Evolutionary conservation across 2,888 invertebrate genomes (phyloP), one percentile per base, ranked within the genome.

Genomic region (Busseola fusca): DNA sequence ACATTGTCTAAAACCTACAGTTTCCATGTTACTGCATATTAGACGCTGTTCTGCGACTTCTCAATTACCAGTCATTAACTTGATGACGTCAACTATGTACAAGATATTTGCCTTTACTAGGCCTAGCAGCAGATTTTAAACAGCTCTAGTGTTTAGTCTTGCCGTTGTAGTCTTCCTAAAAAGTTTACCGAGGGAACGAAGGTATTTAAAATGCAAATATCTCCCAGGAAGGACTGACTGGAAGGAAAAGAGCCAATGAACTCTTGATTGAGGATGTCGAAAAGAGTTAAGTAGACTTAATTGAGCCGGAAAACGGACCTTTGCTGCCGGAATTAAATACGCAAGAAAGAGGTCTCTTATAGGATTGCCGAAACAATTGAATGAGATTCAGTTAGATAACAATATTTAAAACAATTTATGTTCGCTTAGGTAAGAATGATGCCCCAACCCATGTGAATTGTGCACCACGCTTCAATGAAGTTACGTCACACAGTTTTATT

Each of bases 21-120:
- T 73, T 74, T 76, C 62, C 73, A 56, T 69, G 45, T 69, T 59
- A 67, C 45, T 65, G 64, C 60, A 68, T 59, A 60, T 67, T 69
- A 73, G 50, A 54, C 63, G 58, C 57, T 64, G 64, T 63, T 71
- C 68, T 77, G 62, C 68, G 76, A 42, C 73, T 59, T 66, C 76
- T 83, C 85, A 84, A 84, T 84, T 81, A 85, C 72, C 50, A 71
- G 64, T 84, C 83, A 85, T 85, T 85, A 84, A 70, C 60, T 65
- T 69, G 57, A 70, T 83, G 84, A 84, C 83, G 83, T 84, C 81
- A 84, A 69, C 70, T 64, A 59, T 70, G 48, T 54, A 74, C 74
- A 60, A 74, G 69, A 74, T 64, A 65, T 67, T 64, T 65, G 68
- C 79, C 56, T 66, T 59, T 57, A 62, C 37, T 59, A 30, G 59